Evolutionary conservation across 1,140 invertebrate species (phyloP), one percentile per base, ranked within the genome.

Genomic region (Rhopalosiphum padi): DNA sequence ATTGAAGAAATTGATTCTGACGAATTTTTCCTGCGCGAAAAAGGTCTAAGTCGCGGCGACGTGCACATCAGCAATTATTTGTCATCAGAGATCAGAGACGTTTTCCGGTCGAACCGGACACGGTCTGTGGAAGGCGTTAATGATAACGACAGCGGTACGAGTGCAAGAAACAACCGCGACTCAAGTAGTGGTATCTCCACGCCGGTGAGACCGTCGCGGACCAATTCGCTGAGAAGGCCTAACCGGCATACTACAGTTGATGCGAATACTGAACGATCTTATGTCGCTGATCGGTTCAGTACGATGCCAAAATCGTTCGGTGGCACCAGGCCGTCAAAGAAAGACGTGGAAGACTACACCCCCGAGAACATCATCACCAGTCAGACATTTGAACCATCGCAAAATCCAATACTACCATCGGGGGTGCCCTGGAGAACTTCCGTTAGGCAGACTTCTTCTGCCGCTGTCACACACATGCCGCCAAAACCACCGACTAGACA

Each of bases 1-100:
- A 96, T 98, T 94, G 97, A 98, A 95, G 97, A 98, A 95, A 97
- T 98, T 93, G 97, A 98, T 94, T 97, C 97, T 7, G 97, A 98
- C 95, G 97, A 98, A 95, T 98, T 98, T 95, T 98, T 98, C 95
- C 95, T 98, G 86, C 96, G 97, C 92, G 97, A 97, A 94, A 97
- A 97, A 94, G 97, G 97, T 68, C 97, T 98, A 94, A 98, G 97
- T 94, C 97, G 97, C 94, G 97, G 97, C 95, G 97, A 98, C 95
- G 97, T 97, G 94, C 96, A 97, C 95, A 96, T 97, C 51, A 97
- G 97, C 83, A 96, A 97, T 94, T 97, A 97, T 94, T 96, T 98
- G 86, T 97, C 97, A 83, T 96, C 96, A 90, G 97, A 98, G 95
- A 97, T 98, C 94, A 96, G 97, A 94, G 97, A 98, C 95, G 97